phyloP scores from a whole-genome alignment of 2,888 invertebrate species.

The Strigamia crassipes region DNA sequence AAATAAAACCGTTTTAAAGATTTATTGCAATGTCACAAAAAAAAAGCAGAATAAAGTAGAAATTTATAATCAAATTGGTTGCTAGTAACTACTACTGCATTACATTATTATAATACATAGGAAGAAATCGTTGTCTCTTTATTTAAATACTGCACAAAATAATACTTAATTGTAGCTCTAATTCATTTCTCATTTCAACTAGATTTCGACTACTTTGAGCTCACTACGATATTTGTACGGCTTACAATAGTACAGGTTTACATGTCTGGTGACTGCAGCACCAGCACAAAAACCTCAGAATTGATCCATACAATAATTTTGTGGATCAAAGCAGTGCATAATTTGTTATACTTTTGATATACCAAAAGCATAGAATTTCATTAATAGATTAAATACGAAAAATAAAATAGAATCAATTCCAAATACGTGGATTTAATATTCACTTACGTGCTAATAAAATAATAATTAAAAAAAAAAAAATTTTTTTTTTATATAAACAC shows the following conservation, averaged over 20 bases:
- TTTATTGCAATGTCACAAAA: background rate
- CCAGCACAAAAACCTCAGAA: conserved; percentile 10
- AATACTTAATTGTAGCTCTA: background rate
- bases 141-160: conserved; percentile 14
- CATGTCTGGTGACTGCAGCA: background rate
- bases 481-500: background rate
- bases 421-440: background rate
- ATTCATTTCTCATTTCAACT: background rate
- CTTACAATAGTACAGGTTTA: conserved; percentile 25
- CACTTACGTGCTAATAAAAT: background rate
- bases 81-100: background rate
- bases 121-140: conserved; percentile 23
- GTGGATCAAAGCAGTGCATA: background rate
- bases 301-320: background rate
- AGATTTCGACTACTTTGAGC: background rate
- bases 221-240: background rate
- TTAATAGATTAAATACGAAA: background rate
- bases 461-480: too few species aligned
- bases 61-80: background rate
- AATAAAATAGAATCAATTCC: background rate
- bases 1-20: background rate
- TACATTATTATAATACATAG: background rate
- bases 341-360: background rate
- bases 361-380: background rate
- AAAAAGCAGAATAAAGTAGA: background rate